Percentiles rank a stretch among this genome's conserved stretches.
These are phyloP conservation scores for Xestia ashworthii DNA, from an alignment of 2,888 invertebrate species.

Conservation along the genomic window DNA sequence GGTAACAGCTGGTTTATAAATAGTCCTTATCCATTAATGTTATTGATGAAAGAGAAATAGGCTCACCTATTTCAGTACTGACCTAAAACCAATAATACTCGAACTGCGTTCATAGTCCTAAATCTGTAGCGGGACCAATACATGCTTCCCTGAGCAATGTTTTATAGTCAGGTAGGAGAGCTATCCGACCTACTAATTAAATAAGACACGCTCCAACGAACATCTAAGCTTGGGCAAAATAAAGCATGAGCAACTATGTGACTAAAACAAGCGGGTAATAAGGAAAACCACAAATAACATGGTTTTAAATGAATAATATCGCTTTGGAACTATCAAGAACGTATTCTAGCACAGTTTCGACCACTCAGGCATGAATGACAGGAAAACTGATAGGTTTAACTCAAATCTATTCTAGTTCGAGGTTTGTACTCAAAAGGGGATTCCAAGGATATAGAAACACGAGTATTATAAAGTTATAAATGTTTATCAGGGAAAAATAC, in stretches of 20 bases:
- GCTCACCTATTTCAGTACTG: slow-evolving; percentile 1
- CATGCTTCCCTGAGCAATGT: slow-evolving; percentile 82
- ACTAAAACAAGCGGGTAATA: slow-evolving; percentile 50
- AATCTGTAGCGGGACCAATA: slow-evolving; percentile 60
- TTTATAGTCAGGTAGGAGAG: slow-evolving; percentile 72
- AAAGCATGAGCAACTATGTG: slow-evolving; percentile 55
- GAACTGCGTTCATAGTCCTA: slow-evolving; percentile 51
- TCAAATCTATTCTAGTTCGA: not conserved
- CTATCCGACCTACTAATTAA: slow-evolving; percentile 85
- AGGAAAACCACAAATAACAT: slow-evolving; percentile 59
- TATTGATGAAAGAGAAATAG: slow-evolving; percentile 3
- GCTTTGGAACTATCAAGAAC: not conserved
- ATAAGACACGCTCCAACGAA: slow-evolving; percentile 80
- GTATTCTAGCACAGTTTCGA: not conserved
- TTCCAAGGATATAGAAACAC: not conserved
- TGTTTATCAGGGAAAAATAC: not conserved
- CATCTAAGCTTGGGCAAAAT: slow-evolving; percentile 76
- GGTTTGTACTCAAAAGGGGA: not conserved
- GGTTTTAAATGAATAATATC: slow-evolving; percentile 28
- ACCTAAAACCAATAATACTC: slow-evolving; percentile 39
- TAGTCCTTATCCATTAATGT: not conserved
- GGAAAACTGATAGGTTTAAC: not conserved
- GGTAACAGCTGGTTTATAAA: not conserved
- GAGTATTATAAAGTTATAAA: not conserved
- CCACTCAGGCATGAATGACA: not conserved